Base-by-base conservation (phyloP, 2,888 invertebrate genomes). In the Leptopterna dolabrata region DNA sequence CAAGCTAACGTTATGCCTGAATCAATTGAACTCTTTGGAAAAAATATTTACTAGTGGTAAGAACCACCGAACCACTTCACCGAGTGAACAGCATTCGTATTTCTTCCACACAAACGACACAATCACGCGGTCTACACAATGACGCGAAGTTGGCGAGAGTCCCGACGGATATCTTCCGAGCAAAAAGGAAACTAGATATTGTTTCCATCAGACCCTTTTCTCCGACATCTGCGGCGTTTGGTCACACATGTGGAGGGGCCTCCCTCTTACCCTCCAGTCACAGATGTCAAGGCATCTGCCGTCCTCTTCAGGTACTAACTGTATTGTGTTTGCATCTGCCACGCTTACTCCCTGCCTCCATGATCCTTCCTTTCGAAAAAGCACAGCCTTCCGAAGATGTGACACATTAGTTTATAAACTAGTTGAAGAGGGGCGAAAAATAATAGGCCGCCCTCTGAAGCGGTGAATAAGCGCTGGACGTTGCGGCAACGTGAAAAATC, bases 261-360 rank as follows among this genome's bases (percentile, higher is more conserved):
- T 30, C 51, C 81, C 51, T 55, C n/a, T n/a, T n/a, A n/a, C n/a
- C n/a, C n/a, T n/a, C n/a, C 81, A 51, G 81, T 51, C 51, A 30
- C 81, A 81, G 81, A 81, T 81, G 81, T 81, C 81, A 81, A 81
- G 81, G 81, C 81, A 81, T 81, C 81, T 81, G 81, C 81, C 73
- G 30, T 24, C 78, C 81, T 81, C 81, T 81, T 81, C 81, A 81
- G 81, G 81, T 81, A 81, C 30, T 30, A 45, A 14, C 11, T 29
- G 81, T 29, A 81, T 81, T 81, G 81, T 81, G 55, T 81, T 51
- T 51, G 51, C 81, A 81, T 81, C 81, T 81, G 81, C 81, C 81
- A 81, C 81, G 81, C 81, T 81, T 51, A 30, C 47, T 47, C 45
- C 51, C 45, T 45, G 2, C 76, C 2, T 14, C 45, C 45, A 19